Evolutionary conservation across 2,888 invertebrate genomes (phyloP).

Genomic region (Eupithecia vulgata): DNA sequence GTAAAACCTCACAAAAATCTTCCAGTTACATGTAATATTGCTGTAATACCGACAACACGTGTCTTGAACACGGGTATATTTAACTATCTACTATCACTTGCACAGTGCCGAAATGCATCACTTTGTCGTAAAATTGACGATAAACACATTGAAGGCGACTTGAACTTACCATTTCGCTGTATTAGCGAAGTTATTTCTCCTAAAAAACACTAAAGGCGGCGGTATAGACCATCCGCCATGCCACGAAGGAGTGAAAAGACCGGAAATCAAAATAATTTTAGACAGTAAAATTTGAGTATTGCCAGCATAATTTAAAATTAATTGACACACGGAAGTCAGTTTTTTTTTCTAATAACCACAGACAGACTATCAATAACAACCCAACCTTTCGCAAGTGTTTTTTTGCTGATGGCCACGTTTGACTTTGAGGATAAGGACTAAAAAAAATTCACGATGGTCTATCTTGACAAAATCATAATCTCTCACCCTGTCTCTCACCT

Average conservation of each 20-base stretch:
- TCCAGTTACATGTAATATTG: constrained; percentile 25
- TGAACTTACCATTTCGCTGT: constrained; percentile 81
- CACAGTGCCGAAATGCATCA: constrained; percentile 55
- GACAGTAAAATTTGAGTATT: constrained; percentile 65
- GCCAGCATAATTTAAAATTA: constrained; percentile 57
- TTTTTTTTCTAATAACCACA: neutral
- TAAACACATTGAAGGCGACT: constrained; percentile 49
- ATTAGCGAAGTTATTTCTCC: constrained; percentile 78
- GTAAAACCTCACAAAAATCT: constrained; percentile 32
- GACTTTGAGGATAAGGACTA: neutral
- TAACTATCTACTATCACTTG: constrained; percentile 52
- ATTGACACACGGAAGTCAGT: constrained; percentile 21
- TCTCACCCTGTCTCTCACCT: too few relatives aligned
- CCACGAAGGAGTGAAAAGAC: constrained; percentile 83
- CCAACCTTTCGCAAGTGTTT: neutral
- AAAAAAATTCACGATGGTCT: neutral
- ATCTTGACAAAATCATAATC: too few relatives aligned
- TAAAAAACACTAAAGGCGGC: constrained; percentile 75
- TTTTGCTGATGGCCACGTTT: neutral
- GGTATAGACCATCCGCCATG: constrained; percentile 82
- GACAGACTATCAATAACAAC: neutral
- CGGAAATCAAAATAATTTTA: constrained; percentile 69
- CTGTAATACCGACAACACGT: constrained; percentile 42
- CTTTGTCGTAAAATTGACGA: constrained; percentile 39
- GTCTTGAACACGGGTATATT: constrained; percentile 40